Conservation (phyloP, 2,888 invertebrate species). For the Hyalella azteca region DNA sequence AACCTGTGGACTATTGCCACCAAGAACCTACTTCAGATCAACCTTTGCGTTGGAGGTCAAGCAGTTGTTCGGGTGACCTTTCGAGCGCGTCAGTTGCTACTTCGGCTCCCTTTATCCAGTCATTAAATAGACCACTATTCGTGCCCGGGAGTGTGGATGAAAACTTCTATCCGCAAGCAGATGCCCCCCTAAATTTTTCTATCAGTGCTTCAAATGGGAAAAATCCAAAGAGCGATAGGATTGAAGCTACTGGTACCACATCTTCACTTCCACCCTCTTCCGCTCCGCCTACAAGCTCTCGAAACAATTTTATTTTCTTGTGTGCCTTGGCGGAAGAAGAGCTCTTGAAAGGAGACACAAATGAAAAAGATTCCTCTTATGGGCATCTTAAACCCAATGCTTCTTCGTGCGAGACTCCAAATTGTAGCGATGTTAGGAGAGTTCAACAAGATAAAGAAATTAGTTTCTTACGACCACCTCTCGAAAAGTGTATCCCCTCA, state of each 20-base stretch:
- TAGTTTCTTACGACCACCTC: neutral
- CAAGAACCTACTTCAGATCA: conserved; percentile 12
- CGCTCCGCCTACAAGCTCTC: conserved; percentile 33
- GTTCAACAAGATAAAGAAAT: neutral
- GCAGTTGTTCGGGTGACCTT: neutral
- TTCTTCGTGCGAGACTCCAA: conserved; percentile 46
- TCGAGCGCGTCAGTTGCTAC: neutral
- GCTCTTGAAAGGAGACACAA: conserved; percentile 65
- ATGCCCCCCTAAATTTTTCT: neutral
- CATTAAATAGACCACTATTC: neutral
- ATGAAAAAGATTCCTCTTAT: neutral
- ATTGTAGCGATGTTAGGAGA: conserved; percentile 17
- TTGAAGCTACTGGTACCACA: neutral
- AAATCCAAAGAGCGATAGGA: neutral
- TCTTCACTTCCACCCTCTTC: conserved; percentile 16
- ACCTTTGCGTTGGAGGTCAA: neutral
- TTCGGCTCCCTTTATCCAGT: neutral
- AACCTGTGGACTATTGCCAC: conserved; percentile 2
- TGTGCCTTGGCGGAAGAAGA: conserved; percentile 86
- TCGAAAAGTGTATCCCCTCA: too few relatives aligned
- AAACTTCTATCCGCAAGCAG: neutral
- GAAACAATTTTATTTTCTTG: conserved; percentile 70
- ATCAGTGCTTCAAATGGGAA: neutral
- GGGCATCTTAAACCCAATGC: conserved; percentile 48
- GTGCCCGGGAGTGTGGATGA: neutral